phyloP scores from a whole-genome alignment of 1,140 invertebrate species.

The Rhopalosiphum padi region DNA sequence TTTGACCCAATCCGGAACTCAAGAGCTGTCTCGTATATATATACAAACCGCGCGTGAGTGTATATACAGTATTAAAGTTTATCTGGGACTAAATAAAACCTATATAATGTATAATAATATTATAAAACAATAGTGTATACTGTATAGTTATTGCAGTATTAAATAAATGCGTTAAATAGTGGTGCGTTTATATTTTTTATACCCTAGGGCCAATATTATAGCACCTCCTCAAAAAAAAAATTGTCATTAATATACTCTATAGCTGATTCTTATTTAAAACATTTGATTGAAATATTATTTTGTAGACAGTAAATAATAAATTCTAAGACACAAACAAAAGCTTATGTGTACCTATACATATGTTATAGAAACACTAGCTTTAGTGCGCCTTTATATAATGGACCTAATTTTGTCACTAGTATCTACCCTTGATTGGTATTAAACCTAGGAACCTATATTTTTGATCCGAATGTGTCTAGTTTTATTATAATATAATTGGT shows the following conservation, averaged over 20 bases:
- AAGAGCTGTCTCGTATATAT: not conserved
- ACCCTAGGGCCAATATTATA: not conserved
- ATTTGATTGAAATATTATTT: not conserved
- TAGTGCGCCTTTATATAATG: accelerated
- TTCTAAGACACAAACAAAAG: too few relatives aligned
- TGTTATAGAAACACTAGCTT: not conserved
- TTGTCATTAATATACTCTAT: too few relatives aligned
- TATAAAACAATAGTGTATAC: not conserved
- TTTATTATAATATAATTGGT: too few relatives aligned
- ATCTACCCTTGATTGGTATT: too few relatives aligned
- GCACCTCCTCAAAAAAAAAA: not conserved
- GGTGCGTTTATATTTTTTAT: not conserved
- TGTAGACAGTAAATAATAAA: not conserved
- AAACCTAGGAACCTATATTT: not conserved
- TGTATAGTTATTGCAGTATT: not conserved
- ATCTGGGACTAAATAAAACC: not conserved
- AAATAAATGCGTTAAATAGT: not conserved
- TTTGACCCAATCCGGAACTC: slow-evolving; percentile 5
- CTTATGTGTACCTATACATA: too few relatives aligned
- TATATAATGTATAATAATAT: not conserved
- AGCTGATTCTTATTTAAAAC: not conserved
- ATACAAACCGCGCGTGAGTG: too few relatives aligned
- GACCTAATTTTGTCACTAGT: not conserved
- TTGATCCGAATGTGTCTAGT: too few relatives aligned
- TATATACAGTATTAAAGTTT: not conserved